Conservation (phyloP, 2,888 invertebrate species). For the Eulithis prunata region DNA sequence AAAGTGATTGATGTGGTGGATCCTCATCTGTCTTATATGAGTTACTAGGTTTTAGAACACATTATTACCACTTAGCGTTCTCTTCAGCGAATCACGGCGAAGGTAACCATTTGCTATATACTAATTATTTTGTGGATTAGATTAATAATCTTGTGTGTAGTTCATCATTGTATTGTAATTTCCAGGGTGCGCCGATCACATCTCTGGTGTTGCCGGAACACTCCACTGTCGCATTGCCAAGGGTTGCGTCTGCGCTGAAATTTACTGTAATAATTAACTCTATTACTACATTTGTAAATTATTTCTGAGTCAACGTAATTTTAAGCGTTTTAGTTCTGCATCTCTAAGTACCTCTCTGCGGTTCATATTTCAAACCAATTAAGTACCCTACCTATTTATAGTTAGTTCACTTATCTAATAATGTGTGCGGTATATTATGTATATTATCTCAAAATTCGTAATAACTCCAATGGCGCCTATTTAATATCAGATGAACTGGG, state of each 20-base stretch:
- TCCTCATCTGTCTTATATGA: too few relatives aligned
- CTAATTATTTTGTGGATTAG: neutral
- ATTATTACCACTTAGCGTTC: neutral
- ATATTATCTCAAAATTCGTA: neutral
- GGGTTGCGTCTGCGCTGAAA: slow-evolving; percentile 3
- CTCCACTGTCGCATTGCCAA: slow-evolving; percentile 6
- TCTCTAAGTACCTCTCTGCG: neutral
- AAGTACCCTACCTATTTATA: neutral
- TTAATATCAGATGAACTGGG: slow-evolving; percentile 16
- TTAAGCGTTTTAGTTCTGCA: slow-evolving; percentile 14
- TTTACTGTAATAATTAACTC: slow-evolving; percentile 8
- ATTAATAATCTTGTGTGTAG: neutral
- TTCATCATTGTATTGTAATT: slow-evolving; percentile 14
- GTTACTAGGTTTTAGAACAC: too few relatives aligned
- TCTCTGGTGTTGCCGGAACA: neutral
- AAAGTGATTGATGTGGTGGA: too few relatives aligned
- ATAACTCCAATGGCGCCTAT: slow-evolving; percentile 12
- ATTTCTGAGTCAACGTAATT: slow-evolving; percentile 17
- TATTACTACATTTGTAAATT: slow-evolving; percentile 14
- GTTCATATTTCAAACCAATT: neutral
- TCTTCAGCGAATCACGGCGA: slow-evolving; percentile 1
- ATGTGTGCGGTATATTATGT: slow-evolving; percentile 3
- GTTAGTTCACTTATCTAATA: slow-evolving; percentile 4
- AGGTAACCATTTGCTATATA: slow-evolving; percentile 12
- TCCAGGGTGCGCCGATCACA: slow-evolving; percentile 10